Evolutionary conservation across 2,888 invertebrate genomes (phyloP), one percentile per base, ranked within the genome.

Genomic region (Xanthia togata): DNA sequence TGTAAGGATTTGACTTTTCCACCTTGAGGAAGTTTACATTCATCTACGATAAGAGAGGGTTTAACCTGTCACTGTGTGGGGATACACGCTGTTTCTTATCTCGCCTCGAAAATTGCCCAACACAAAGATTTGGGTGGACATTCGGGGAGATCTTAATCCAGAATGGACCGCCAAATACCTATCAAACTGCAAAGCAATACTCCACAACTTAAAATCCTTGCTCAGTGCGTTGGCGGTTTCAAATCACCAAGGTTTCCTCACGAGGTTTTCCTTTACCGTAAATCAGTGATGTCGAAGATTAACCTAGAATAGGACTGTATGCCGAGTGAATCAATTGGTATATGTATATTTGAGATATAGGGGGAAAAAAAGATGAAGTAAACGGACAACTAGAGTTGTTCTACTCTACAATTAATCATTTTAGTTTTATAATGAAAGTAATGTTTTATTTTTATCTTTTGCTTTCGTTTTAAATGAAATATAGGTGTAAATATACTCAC

Each of bases 401-500:
- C n/a, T n/a, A n/a, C 55, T 26, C 11, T 26, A 57, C 26, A 26
- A 26, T 26, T 17, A 6, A 26, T 57, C 0, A 14, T 50, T 67
- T 50, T 31, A 20, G 23, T 23, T 31, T 47, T 31, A 31, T 67
- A 23, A 35, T 35, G 0, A 20, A 20, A 60, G 26, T 26, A 2
- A 3, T 8, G 31, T 53, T 26, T 35, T 70, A 31, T 23, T 12
- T n/a, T 41, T 1, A 14, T 41, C 9, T 17, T 72, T n/a, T 60
- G 9, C 41, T 60, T 9, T 60, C 4, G 31, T 20, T 35, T 35
- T 20, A 31, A 1, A 20, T 20, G 31, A 20, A 0, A 26, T 47
- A 57, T 8, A 31, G 17, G 3, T 44, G 17, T 8, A 68, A 55
- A 26, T 65, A 31, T 69, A 90, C 95, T 93, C 86, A 97, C 97